Evolutionary conservation across 2,113 vertebrate genomes (phyloP), one percentile per base, ranked within the genome.

Genomic region (Nyctereutes procyonoides): DNA sequence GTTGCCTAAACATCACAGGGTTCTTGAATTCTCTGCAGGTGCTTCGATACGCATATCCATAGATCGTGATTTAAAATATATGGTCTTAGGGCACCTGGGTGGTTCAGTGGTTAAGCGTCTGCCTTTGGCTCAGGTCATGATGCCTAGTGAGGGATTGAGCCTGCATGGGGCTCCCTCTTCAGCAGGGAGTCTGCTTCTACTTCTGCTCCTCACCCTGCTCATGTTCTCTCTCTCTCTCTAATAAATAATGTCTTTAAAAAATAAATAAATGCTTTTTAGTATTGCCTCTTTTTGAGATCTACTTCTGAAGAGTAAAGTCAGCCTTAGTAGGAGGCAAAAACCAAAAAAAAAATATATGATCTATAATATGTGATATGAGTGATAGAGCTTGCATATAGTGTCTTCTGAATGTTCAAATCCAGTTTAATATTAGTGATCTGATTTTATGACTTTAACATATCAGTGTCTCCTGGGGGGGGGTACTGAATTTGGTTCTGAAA

Each of bases 1-100:
- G 14, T 38, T 97, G 38, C 32, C 19, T 81, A 74, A 77, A 84
- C 90, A 53, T 35, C 60, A 79, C 9, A 76, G 38, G 79, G 93
- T 77, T 94, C 60, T 95, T 96, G 67, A 73, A 58, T 97, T 96
- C 86, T 95, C 62, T 92, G 22, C 28, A 95, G 30, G 22, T 69
- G 26, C 56, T 96, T 93, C 82, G 88, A 90, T 84, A 48, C 90
- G 43, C 43, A 80, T 84, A 67, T 24, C 26, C 83, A 56, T 26
- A 87, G 30, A 58, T 74, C 71, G 48, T 79, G 88, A 79, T 83
- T 69, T 96, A 76, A 93, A 96, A 82, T 90, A 79, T 9, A 4
- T 20, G 20, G 4, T 67, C 16, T 84, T 43, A 43, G 43, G 43
- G 43, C 43, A 43, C 43, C 43, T 43, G 43, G 43, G 43, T 43